Evolutionary conservation across 2,888 invertebrate genomes (phyloP).

Genomic region (Lasioglossum morio): DNA sequence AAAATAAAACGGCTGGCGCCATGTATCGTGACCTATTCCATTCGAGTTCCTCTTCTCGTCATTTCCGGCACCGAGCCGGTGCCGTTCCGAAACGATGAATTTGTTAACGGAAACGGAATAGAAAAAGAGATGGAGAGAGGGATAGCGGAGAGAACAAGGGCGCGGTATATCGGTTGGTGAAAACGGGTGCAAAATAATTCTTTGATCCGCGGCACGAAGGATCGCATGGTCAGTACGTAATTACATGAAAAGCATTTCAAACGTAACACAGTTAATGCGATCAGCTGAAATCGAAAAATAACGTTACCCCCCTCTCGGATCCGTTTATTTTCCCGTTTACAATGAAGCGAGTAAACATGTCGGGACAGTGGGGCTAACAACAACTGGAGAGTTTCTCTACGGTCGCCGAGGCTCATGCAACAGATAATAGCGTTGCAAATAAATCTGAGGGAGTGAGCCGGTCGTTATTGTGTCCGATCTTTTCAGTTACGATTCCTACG

Average conservation of each 20-base stretch:
- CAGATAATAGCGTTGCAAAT: conserved; percentile 56
- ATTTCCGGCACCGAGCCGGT: not conserved
- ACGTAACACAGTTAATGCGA: conserved; percentile 46
- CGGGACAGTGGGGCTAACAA: conserved; percentile 3
- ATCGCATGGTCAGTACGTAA: conserved; percentile 5
- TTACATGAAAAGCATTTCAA: conserved; percentile 45
- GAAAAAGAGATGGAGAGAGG: not conserved
- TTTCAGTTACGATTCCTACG: conserved; percentile 61
- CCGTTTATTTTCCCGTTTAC: conserved; percentile 38
- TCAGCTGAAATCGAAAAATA: conserved; percentile 41
- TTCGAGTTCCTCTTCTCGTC: not conserved
- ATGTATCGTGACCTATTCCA: not conserved
- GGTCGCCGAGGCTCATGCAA: conserved; percentile 36
- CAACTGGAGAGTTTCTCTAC: not conserved
- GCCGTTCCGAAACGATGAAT: conserved; percentile 9
- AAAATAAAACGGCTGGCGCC: not conserved
- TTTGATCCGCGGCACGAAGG: not conserved
- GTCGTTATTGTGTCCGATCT: conserved; percentile 54
- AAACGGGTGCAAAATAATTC: not conserved
- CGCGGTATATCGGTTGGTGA: not conserved
- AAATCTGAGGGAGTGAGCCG: conserved; percentile 49
- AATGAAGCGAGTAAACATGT: conserved; percentile 33
- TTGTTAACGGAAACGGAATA: not conserved
- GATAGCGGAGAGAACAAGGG: not conserved
- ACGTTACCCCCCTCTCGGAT: not conserved